Evolutionary conservation across 35 echinoderm and acorn worm genomes (phyloP), one percentile per base, ranked within the genome.

Genomic region (Ophiothrix spiculata): DNA sequence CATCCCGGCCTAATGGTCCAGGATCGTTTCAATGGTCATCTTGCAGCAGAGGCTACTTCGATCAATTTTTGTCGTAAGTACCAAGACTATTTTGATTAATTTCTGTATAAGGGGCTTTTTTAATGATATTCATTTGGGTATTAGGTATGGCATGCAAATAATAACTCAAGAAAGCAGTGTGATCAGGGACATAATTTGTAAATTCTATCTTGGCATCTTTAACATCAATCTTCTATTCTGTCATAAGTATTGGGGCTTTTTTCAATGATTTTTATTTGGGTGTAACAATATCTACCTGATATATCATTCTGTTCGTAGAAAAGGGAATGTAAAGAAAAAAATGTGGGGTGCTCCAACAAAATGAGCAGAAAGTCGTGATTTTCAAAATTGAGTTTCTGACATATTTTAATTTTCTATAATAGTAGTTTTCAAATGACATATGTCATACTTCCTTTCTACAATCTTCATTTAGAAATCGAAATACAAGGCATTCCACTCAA

Each of bases 11-110:
- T 0, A 36, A 56, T 88, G 86, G 86, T 16, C 45, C 86, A 17
- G 77, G 56, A 0, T 79, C 85, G 33, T 88, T 76, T 38, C 37
- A 74, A 17, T 88, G 86, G 86, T 88, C 86, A 17, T 25, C 76
- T 1, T 88, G 86, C 35, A 88, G 86, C 54, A 34, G 1, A 64
- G 1, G 36, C 0, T 40, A 88, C 3, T 32, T 80, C 19, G 28
- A 36, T 37, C 17, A 32, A 36, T 88, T 88, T 31, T 37, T 88
- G 31, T 32, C 37, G 86, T 88, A 69, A 64, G 77, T 75, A 25
- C 37, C n/a, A 86, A 19, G 73, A 75, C 4, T 31, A 75, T 33
- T n/a, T 31, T n/a, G 35, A 75, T 33, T 4, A 19, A 1, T 31
- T n/a, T 6, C 4, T 19, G 19, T 4, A 31, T 10, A 1, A 75